A percentile compares a stretch with the other conserved stretches of the same genome.
phyloP scores from a whole-genome alignment of 1,140 invertebrate genomes.

The Drosophila sucinea region DNA sequence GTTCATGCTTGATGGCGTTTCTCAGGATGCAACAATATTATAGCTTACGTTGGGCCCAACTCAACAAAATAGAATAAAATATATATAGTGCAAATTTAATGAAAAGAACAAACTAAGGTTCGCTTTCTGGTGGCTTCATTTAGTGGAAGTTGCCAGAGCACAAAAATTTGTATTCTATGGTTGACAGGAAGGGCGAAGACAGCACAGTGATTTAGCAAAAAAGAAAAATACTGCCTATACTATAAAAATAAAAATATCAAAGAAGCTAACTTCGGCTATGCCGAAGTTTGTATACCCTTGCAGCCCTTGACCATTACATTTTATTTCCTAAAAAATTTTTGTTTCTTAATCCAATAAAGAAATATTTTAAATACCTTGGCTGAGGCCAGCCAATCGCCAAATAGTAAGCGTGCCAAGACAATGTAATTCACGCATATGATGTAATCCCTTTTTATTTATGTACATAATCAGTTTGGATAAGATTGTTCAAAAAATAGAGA shows the following conservation, averaged over 20 bases:
- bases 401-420: no score
- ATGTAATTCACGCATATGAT: no score
- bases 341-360: no score
- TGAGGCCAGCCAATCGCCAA: no score
- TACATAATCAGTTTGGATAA: no score
- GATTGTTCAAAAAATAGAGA: no score
- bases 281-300: no score
- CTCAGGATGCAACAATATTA: constrained; percentile 62
- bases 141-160: constrained; percentile 41
- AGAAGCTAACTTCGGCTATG: no score
- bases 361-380: no score
- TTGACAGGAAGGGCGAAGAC: constrained; percentile 65
- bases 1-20: constrained; percentile 69
- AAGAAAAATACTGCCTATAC: constrained; percentile 33
- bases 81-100: constrained; percentile 63
- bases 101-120: constrained; percentile 18
- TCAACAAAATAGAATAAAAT: constrained; percentile 15
- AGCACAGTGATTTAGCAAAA: constrained; percentile 65
- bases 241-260: constrained; percentile 14
- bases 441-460: no score
- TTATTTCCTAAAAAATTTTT: no score
- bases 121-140: background rate
- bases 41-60: constrained; percentile 41
- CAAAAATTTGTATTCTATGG: constrained; percentile 27
- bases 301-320: no score